Base-by-base conservation (phyloP, 2,888 invertebrate species). In the Ichneumoninae sp. region DNA sequence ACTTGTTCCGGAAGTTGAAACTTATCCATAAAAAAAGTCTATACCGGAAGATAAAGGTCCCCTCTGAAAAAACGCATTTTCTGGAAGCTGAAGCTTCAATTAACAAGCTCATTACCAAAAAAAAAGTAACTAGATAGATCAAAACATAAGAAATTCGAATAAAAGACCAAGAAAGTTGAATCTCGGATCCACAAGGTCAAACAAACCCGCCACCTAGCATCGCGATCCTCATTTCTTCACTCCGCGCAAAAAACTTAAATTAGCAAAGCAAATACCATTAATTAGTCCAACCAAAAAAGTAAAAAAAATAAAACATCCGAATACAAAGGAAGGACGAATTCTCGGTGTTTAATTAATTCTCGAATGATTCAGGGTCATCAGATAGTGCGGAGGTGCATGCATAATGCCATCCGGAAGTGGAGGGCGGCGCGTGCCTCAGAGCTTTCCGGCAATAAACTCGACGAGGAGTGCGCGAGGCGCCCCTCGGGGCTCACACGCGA, bases 401-500 rank as follows among this genome's bases (percentile, higher is more conserved):
- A 77, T 83, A 66, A 77, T 82, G 57, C 19, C 36, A 73, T 26
- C 63, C 82, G 82, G 73, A 83, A 83, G 68, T 60, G 47, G 50
- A 57, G 44, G 36, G 36, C 57, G n/a, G 73, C 77, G 71, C 76
- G 71, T 68, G 60, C 50, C 73, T 19, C 44, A 10, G n/a, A 73
- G 82, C 73, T 83, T 83, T 83, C 82, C 82, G 82, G 82, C 73
- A 83, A 83, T 83, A 83, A 83, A 82, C 33, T 44, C 36, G 40
- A 13, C 54, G 71, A 71, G 65, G 10, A 52, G 66, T 66, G 65
- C 57, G 36, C 47, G 26, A 26, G 54, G 54, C 65, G 30, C 63
- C 22, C 33, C 54, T 3, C 54, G 30, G 57, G 26, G 44, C 16
- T 73, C 60, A 44, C 60, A 60, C 60, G 60, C 60, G 57, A 60